Evolutionary conservation across 2,113 vertebrate genomes (phyloP), one percentile per base, ranked within the genome.

Genomic region (Salvelinus namaycush): DNA sequence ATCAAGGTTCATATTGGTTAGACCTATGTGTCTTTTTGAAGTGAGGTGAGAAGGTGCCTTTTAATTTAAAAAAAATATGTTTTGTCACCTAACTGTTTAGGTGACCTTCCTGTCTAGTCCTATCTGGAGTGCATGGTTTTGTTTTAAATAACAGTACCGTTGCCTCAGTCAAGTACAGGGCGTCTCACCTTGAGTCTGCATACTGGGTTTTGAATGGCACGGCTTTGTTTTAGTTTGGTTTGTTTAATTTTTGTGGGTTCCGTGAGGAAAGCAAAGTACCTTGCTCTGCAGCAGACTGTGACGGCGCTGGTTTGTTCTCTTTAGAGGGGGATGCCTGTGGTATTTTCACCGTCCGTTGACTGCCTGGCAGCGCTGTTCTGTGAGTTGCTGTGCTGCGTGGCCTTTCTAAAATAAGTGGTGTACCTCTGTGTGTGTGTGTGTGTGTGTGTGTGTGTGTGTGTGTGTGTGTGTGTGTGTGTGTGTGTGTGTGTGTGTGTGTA

Each of bases 161-260:
- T 88, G 88, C 88, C 87, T 88, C 87, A 70, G 5, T 81, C 7
- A 18, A 72, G 85, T 87, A 79, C 12, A 68, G 79, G 85, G 89
- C 84, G 80, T 86, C 91, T 91, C 88, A 92, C 90, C 89, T 91
- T 92, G 88, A 91, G 87, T 88, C 86, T 20, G 75, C 87, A 90
- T 92, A 87, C 87, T 90, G 89, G 87, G 87, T 86, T 89, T 90
- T 90, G 80, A 88, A 87, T 87, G 88, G 89, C 87, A 89, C 29
- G 34, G 79, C 83, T 92, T 89, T 90, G 90, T 92, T 87, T 89
- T 81, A 82, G 81, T 88, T 80, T 81, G 79, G 77, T 81, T 82
- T 72, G 44, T 31, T 48, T 84, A 2, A 11, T 82, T 88, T 81
- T 81, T 84, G 88, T 89, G 81, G 82, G 76, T 87, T 90, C 78